Conservation (phyloP, 2,888 invertebrate species). For the Dicyrtoma fusca region DNA sequence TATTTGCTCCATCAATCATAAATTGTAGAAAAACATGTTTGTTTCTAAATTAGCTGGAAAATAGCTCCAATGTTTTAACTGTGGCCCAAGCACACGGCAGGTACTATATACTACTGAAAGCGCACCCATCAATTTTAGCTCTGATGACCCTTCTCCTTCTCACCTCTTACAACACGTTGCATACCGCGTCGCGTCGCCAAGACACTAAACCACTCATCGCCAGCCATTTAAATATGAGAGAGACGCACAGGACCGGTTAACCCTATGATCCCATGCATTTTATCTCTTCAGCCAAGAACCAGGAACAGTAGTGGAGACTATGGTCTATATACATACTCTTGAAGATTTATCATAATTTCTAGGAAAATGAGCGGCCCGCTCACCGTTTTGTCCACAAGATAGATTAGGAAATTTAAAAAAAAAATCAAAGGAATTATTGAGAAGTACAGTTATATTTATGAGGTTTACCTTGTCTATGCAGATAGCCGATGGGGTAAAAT, state of each 20-base stretch:
- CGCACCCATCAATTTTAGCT: too few species aligned
- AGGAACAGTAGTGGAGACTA: too few species aligned
- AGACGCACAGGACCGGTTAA: too few species aligned
- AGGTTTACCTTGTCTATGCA: background rate
- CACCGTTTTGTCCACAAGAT: background rate
- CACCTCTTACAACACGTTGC: too few species aligned
- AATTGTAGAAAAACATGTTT: constrained; percentile 12
- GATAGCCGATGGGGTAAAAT: background rate
- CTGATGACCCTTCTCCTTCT: too few species aligned
- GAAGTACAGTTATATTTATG: constrained; percentile 24
- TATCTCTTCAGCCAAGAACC: too few species aligned
- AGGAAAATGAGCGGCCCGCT: background rate
- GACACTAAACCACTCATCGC: too few species aligned
- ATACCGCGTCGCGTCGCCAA: too few species aligned
- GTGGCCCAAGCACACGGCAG: background rate
- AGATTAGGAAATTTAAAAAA: background rate
- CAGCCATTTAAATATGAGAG: too few species aligned
- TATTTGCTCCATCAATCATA: constrained; percentile 6
- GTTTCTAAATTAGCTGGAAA: constrained; percentile 24
- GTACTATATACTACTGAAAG: too few species aligned
- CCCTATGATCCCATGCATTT: too few species aligned
- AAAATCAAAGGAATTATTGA: constrained; percentile 12
- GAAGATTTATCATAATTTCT: background rate
- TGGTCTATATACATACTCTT: too few species aligned
- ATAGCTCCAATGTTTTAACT: background rate